Base-by-base conservation (phyloP, 2,888 invertebrate genomes). In the Drosophila nigricruria region DNA sequence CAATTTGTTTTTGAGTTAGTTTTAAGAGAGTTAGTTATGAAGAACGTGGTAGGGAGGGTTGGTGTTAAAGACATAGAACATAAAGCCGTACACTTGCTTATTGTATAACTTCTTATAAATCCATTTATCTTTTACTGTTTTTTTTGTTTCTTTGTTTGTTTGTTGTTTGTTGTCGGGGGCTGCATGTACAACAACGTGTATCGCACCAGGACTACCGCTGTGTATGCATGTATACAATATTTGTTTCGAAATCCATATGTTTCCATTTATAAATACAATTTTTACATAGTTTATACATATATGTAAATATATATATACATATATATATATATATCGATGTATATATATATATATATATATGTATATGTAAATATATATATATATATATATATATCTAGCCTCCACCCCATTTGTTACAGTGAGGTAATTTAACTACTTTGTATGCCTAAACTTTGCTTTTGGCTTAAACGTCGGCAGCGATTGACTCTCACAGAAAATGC, bases 371-470 rank as follows among this genome's bases (percentile, higher is more conserved):
- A 45, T 27, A 25, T 16, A 27, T 45, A 20, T 20, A 20, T 12
- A 42, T 12, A 42, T 42, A 42, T 20, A 42, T 20, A 20, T 42
- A 20, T 18, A 49, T 49, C 43, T 72, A 84, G 89, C 84, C 84
- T 90, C 83, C 89, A 86, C 77, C 86, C 81, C 87, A 72, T 72
- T 54, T 14, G 49, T 77, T 69, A 72, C 38, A 61, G 38, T 86
- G 83, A 90, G 90, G 89, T 86, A 79, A 79, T 69, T 78, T 54
- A 77, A 73, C 66, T 78, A 81, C 27, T 67, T 69, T 45, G 74
- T 71, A 62, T 70, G 83, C 68, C 83, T 86, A 72, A 86, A 88
- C 67, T 72, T 90, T 53, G 77, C 76, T 72, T 84, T 88, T 64
- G 82, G 70, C 72, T 80, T 79, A 53, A 68, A 73, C 61, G 50